Conservation (phyloP, 2,113 vertebrate genomes). For the Heliornis fulica region DNA sequence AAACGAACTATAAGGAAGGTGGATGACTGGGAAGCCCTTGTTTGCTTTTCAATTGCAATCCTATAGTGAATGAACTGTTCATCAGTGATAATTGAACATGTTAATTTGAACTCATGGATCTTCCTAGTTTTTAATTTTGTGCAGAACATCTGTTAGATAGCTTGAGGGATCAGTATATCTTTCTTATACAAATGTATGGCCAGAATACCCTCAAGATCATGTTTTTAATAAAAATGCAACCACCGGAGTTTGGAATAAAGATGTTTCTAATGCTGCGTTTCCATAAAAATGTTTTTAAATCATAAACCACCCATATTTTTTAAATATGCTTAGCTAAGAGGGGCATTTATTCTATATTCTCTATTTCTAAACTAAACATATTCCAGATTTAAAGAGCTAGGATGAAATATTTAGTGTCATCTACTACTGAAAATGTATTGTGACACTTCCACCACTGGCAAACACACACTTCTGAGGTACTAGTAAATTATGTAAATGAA, state of each 20-base stretch:
- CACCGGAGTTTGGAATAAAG: background rate
- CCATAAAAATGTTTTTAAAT: background rate
- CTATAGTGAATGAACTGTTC: background rate
- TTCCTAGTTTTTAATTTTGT: background rate
- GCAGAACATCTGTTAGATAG: background rate
- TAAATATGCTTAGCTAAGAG: background rate
- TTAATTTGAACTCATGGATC: background rate
- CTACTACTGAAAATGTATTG: background rate
- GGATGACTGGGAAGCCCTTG: background rate
- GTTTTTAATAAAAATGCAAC: background rate
- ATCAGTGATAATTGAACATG: background rate
- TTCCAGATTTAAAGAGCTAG: background rate
- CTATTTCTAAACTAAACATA: background rate
- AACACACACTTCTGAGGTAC: background rate
- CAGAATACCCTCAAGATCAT: background rate
- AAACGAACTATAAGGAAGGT: background rate
- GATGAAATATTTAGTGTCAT: background rate
- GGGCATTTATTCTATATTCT: background rate
- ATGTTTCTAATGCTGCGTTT: background rate
- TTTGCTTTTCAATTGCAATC: background rate
- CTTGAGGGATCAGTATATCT: background rate
- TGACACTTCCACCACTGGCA: background rate
- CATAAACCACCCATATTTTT: background rate
- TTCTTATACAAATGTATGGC: background rate
- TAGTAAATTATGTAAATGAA: background rate